Percentiles rank a stretch among this genome's conserved stretches.
These are phyloP conservation scores for Troilus luridus DNA, from an alignment of 2,888 invertebrate species.

Conservation along the genomic window DNA sequence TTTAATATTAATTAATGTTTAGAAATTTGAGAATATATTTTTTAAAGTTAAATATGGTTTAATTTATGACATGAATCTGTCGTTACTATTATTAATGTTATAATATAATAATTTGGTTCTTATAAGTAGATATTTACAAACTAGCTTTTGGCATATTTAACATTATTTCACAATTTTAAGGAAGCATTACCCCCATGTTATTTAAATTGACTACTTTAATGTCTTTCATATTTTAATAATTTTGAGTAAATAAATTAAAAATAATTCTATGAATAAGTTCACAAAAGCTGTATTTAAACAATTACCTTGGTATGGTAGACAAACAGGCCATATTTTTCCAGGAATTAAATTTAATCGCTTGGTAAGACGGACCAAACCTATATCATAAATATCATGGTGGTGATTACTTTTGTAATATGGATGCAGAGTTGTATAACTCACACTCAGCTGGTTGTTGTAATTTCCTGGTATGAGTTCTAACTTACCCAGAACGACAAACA, in stretches of 20 bases:
- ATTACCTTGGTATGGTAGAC: slow-evolving; percentile 27
- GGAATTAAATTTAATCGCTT: slow-evolving; percentile 1
- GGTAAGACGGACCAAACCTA: background rate
- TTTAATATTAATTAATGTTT: too few relatives aligned
- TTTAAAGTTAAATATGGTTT: too few relatives aligned
- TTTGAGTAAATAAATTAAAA: background rate
- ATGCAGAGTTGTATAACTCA: slow-evolving; percentile 5
- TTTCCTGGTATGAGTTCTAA: slow-evolving; percentile 15
- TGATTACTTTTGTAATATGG: background rate
- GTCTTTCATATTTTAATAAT: background rate
- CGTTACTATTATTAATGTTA: too few relatives aligned
- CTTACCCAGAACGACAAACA: slow-evolving; percentile 4
- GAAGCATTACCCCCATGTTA: background rate
- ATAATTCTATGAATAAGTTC: background rate
- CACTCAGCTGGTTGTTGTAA: background rate
- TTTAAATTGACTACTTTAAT: background rate
- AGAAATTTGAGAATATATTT: too few relatives aligned
- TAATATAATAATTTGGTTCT: too few relatives aligned
- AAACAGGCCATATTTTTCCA: slow-evolving; percentile 32
- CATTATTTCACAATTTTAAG: background rate
- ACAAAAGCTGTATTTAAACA: background rate
- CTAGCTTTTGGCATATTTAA: background rate
- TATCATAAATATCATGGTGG: slow-evolving; percentile 31
- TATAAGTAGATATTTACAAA: too few relatives aligned
- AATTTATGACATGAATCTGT: too few relatives aligned